Evolutionary conservation across 2,797 vertebrate species (phyloP), one percentile per base, ranked within the genome.

Genomic region (Lycodopsis pacificus): DNA sequence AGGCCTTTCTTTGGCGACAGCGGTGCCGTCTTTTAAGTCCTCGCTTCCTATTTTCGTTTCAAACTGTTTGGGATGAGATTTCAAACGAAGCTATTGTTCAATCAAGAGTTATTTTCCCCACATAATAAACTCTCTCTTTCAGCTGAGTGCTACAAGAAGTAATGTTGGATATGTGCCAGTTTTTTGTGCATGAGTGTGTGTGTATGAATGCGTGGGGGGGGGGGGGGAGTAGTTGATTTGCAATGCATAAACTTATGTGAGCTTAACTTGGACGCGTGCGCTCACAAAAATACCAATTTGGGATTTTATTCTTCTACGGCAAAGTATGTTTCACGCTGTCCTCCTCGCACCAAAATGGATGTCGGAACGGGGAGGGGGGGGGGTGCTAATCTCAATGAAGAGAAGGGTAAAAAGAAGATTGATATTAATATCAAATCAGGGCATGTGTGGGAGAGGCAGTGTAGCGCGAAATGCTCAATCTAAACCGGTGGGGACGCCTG

Each of bases 341-440:
- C 73, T 38, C 74, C 69, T 71, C 42, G 62, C 64, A 70, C 54
- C 54, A 61, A 80, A 92, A 89, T 86, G 75, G 86, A 79, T 87
- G 87, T 91, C 82, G 85, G 78, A 80, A 87, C 82, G 82, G 87
- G 73, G 49, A 1, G 64, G 2, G 4, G 65, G 82, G 85, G 77
- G 87, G 61, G 76, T 80, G 83, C 88, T 95, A 92, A 93, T 93
- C 92, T 91, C 89, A 92, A 90, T 90, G 78, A 92, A 90, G 88
- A 93, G 83, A 86, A 85, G 77, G 85, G 80, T 87, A 90, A 95
- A 94, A 93, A 94, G 91, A 91, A 90, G 91, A 95, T 97, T 96
- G 97, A 97, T 98, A 98, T 98, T 97, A 97, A 97, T 97, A 96
- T 93, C 93, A 96, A 97, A 97, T 97, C 95, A 96, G 94, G 85